Conservation (phyloP, 2,888 invertebrate species). For the Cheilosia soror region DNA sequence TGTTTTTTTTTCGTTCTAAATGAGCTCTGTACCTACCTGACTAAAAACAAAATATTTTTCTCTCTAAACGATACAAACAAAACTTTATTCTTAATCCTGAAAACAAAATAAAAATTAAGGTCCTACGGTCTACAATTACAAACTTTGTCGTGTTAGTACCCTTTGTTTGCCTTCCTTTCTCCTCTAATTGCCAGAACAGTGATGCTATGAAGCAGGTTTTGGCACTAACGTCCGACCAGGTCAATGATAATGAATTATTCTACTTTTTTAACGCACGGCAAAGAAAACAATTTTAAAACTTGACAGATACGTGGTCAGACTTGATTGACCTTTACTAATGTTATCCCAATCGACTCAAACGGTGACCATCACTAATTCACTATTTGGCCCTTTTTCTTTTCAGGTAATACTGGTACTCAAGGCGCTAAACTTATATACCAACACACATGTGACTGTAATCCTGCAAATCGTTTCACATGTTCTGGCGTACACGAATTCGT, state of each 20-base stretch:
- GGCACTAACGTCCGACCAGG: too few species aligned
- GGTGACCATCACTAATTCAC: neutral
- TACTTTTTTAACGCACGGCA: too few species aligned
- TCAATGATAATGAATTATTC: too few species aligned
- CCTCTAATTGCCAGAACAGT: neutral
- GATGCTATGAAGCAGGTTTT: too few species aligned
- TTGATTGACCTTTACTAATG: conserved; percentile 4
- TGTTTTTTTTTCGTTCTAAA: too few species aligned
- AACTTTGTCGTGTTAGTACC: neutral
- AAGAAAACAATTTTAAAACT: neutral
- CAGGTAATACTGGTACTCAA: conserved; percentile 93
- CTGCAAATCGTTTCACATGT: conserved; percentile 92
- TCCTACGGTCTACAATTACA: conserved; percentile 22
- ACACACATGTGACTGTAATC: conserved; percentile 88
- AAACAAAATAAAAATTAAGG: conserved; percentile 7
- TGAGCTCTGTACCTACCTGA: too few species aligned
- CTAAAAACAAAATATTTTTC: too few species aligned
- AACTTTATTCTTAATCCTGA: neutral
- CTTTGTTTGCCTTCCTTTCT: conserved; percentile 12
- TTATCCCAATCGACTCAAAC: neutral
- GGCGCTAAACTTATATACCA: conserved; percentile 89
- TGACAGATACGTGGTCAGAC: neutral
- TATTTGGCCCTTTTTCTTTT: conserved; percentile 77
- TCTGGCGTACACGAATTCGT: conserved; percentile 96
- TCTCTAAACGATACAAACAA: neutral